Base-by-base conservation (phyloP, 2,888 invertebrate genomes). In the Drosophila paracracens region DNA sequence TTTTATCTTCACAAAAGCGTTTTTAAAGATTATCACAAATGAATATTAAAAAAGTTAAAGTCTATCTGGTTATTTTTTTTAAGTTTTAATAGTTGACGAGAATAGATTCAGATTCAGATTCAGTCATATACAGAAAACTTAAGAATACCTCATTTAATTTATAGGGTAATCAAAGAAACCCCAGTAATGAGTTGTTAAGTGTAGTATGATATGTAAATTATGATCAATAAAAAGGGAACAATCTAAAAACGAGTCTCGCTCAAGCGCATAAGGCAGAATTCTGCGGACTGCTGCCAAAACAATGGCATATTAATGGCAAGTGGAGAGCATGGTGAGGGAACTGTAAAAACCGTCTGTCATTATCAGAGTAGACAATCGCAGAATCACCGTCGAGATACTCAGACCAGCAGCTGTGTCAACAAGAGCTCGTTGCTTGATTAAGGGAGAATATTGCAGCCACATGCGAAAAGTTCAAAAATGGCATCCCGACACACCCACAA, bases 261-360 rank as follows among this genome's bases (percentile, higher is more conserved):
- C 11, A 18, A 52, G 25, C 29, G 38, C 25, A 21, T 46, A 62
- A 61, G 51, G 56, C 35, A 74, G 70, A 63, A 58, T 61, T 40
- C n/a, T 11, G 61, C 18, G 36, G 52, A 59, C 56, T 66, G 54
- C 35, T 46, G 43, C 62, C 16, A 54, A 62, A 63, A 64, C 63
- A 61, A 70, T 13, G 50, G 38, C 74, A 58, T 38, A 36, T 48
- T 35, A 35, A 31, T 16, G 52, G 1, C 11, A 40, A 18, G 11
- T 21, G 31, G 36, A 16, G 31, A 57, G 16, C 3, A n/a, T 16
- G 7, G 13, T 2, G 25, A 13, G 51, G 51, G 16, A 13, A 29
- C 27, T 25, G 31, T n/a, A 25, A 52, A 74, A 66, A 66, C 5
- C 21, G 33, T 18, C 50, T 66, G 79, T 78, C 79, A 78, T 79